A percentile compares a stretch with the other conserved stretches of the same genome.
These are phyloP conservation scores for Mormyrus lacerda DNA, from an alignment of 2,113 vertebrate species.

Conservation along the genomic window DNA sequence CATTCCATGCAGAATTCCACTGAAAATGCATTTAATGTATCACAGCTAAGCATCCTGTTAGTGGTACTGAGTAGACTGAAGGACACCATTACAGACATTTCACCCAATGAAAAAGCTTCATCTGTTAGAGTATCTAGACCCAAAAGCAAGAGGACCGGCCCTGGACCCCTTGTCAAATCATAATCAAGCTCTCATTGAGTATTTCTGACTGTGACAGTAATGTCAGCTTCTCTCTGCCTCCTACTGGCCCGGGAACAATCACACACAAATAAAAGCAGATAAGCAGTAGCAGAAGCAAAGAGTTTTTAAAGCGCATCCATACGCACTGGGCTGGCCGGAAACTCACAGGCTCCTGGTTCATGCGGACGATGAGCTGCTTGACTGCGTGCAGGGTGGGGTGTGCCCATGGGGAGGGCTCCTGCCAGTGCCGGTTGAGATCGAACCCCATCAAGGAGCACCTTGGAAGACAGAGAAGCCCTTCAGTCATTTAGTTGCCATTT, in stretches of 20 bases:
- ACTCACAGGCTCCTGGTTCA: slow-evolving; percentile 92
- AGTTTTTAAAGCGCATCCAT: not conserved
- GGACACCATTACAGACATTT: not conserved
- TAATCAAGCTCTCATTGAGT: not conserved
- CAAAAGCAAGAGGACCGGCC: not conserved
- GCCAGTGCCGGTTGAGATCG: slow-evolving; percentile 95
- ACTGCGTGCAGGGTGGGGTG: slow-evolving; percentile 91
- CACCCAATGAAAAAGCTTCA: not conserved
- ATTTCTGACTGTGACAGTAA: not conserved
- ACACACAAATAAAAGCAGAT: not conserved
- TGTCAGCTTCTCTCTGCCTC: not conserved
- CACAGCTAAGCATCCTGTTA: not conserved
- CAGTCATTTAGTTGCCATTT: not conserved
- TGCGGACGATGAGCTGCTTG: slow-evolving; percentile 88
- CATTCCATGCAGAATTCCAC: not conserved
- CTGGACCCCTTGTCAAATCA: not conserved
- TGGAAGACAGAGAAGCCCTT: slow-evolving; percentile 22
- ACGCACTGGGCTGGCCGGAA: not conserved
- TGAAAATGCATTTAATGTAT: not conserved
- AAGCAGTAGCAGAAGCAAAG: not conserved
- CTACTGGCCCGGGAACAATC: not conserved
- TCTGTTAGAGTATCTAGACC: not conserved
- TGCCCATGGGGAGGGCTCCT: slow-evolving; percentile 90
- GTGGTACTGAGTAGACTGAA: not conserved
- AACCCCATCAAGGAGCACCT: slow-evolving; percentile 97